Conservation (phyloP, 2,113 vertebrate genomes). For the Thomomys bottae region DNA sequence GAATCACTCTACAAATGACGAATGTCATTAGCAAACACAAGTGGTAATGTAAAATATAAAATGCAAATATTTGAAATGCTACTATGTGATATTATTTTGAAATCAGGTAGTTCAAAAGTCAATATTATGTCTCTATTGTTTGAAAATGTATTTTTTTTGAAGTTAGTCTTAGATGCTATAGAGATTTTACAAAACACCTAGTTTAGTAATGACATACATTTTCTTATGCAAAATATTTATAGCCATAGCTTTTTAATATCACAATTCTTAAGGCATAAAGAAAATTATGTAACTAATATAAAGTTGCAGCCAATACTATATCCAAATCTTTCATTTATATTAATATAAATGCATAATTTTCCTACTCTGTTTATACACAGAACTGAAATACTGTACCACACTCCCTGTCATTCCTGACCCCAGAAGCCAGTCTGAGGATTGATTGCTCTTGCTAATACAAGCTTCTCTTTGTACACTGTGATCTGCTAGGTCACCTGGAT, state of each 20-base stretch:
- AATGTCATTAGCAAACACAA: constrained; percentile 4
- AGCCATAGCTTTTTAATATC: background rate
- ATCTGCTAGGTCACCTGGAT: background rate
- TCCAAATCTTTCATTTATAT: background rate
- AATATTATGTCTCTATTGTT: background rate
- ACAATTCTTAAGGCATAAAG: background rate
- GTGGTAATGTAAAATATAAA: background rate
- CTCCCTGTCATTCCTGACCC: background rate
- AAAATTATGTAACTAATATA: background rate
- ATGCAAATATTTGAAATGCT: background rate
- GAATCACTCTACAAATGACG: background rate
- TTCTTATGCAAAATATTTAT: background rate
- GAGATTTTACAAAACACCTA: background rate
- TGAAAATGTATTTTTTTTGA: background rate
- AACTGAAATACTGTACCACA: background rate
- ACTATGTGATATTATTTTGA: background rate
- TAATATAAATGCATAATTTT: background rate
- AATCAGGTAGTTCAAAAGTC: constrained; percentile 27
- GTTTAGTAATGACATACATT: background rate
- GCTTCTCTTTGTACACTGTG: background rate
- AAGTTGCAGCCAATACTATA: background rate
- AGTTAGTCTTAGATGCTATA: background rate
- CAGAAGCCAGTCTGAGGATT: background rate
- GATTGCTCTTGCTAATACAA: background rate
- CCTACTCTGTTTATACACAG: background rate